Evolutionary conservation across 1,140 invertebrate genomes (phyloP).

Genomic region (Drosophila insularis): DNA sequence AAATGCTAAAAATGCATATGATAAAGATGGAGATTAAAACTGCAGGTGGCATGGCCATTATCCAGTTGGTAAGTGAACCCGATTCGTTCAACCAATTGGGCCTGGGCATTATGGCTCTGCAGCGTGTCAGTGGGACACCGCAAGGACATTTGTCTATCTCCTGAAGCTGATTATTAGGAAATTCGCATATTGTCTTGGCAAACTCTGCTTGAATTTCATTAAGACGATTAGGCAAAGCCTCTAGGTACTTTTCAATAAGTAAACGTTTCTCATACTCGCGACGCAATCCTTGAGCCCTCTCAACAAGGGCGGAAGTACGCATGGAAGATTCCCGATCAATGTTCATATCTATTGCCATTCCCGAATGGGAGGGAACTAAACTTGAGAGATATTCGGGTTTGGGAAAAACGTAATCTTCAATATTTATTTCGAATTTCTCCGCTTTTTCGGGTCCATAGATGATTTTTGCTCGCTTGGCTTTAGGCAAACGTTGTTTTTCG

Average conservation of each 20-base stretch:
- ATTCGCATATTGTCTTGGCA: not conserved
- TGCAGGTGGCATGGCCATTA: not conserved
- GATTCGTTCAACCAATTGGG: not conserved
- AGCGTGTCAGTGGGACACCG: not conserved
- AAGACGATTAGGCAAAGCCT: not conserved
- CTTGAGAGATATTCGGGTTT: not conserved
- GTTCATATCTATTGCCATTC: not conserved
- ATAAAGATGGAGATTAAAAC: not conserved
- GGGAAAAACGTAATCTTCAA: not conserved
- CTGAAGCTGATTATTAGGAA: not conserved
- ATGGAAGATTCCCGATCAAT: not conserved
- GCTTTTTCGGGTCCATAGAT: not conserved
- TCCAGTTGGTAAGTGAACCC: not conserved
- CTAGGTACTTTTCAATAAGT: not conserved
- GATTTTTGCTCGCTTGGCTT: not conserved
- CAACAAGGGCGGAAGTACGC: not conserved
- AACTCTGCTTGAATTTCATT: not conserved
- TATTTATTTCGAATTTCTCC: not conserved
- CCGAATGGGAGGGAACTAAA: not conserved
- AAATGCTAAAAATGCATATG: not conserved
- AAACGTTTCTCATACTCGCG: not conserved
- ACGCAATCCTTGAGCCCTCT: not conserved
- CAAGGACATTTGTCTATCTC: not conserved
- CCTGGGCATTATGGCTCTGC: not conserved
- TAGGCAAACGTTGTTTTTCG: not conserved